These are phyloP conservation scores for Tetragonula carbonaria DNA, from an alignment of 2,888 invertebrate species.

Conservation along the genomic window DNA sequence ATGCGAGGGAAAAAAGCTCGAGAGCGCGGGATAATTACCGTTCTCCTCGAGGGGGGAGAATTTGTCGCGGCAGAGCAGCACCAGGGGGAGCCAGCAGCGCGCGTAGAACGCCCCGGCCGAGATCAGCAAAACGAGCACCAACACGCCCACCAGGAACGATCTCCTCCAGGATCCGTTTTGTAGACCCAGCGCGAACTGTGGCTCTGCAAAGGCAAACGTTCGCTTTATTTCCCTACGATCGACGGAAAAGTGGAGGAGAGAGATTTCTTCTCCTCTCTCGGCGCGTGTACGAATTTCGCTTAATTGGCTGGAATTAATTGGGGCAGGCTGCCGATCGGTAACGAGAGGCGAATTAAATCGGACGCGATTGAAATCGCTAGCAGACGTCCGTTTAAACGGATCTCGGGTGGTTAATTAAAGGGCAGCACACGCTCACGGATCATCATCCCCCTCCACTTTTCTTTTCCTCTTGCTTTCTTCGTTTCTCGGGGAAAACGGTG, in stretches of 20 bases:
- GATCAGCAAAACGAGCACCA: constrained; percentile 84
- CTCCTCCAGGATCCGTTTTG: constrained; percentile 85
- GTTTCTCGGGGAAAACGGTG: not conserved
- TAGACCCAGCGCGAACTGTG: constrained; percentile 75
- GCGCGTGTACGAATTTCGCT: constrained; percentile 38
- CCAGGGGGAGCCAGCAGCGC: constrained; percentile 84
- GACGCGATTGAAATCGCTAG: constrained; percentile 41
- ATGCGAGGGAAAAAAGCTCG: no score
- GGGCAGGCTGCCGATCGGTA: constrained; percentile 6
- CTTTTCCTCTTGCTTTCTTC: not conserved
- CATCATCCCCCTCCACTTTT: not conserved
- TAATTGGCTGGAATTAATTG: constrained; percentile 48
- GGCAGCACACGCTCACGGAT: no score
- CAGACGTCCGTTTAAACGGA: constrained; percentile 15
- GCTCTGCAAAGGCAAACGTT: constrained; percentile 70
- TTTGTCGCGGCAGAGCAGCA: constrained; percentile 85
- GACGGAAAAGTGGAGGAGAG: not conserved
- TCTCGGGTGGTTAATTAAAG: constrained; percentile 6
- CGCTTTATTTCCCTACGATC: not conserved
- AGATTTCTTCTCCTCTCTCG: not conserved
- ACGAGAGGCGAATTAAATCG: constrained; percentile 45
- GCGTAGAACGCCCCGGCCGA: constrained; percentile 86
- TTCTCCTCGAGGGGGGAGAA: constrained; percentile 84
- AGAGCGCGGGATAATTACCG: constrained; percentile 75
- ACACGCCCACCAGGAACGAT: constrained; percentile 85